Conservation (phyloP, 2,113 vertebrate genomes). For the Caretta caretta region DNA sequence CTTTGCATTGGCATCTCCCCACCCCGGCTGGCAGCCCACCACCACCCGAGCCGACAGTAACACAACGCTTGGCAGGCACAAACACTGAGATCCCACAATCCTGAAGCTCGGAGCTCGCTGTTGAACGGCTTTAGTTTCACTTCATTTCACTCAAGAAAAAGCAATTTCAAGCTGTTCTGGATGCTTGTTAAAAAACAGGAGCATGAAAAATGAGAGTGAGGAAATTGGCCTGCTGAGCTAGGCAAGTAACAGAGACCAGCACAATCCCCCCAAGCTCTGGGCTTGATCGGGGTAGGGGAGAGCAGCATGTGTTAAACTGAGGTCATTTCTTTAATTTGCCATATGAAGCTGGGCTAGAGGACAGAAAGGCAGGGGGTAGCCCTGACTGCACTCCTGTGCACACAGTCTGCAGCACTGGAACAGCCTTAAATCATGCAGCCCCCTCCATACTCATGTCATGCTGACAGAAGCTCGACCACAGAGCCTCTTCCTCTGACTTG, state of each 20-base stretch:
- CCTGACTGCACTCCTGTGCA: neutral
- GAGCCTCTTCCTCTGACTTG: neutral
- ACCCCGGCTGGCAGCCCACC: neutral
- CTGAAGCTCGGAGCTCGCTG: neutral
- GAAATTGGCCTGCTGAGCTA: neutral
- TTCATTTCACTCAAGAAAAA: neutral
- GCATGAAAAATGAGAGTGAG: neutral
- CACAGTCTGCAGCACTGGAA: neutral
- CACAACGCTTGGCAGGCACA: neutral
- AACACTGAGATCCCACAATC: neutral
- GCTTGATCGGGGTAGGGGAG: neutral
- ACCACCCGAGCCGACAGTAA: neutral
- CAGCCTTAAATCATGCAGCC: neutral
- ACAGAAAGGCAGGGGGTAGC: neutral
- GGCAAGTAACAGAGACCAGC: neutral
- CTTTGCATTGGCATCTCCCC: neutral
- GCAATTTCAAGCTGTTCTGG: neutral
- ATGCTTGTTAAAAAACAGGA: neutral
- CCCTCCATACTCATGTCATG: neutral
- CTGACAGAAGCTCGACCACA: neutral
- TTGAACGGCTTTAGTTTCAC: neutral
- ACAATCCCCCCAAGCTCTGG: neutral
- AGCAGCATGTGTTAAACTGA: neutral
- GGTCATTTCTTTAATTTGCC: neutral
- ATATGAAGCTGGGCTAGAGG: neutral